Percentiles rank a stretch among this genome's conserved stretches.
Evolutionary conservation across 2,888 invertebrate species (phyloP).

Genomic region (Drosophila kokeensis): DNA sequence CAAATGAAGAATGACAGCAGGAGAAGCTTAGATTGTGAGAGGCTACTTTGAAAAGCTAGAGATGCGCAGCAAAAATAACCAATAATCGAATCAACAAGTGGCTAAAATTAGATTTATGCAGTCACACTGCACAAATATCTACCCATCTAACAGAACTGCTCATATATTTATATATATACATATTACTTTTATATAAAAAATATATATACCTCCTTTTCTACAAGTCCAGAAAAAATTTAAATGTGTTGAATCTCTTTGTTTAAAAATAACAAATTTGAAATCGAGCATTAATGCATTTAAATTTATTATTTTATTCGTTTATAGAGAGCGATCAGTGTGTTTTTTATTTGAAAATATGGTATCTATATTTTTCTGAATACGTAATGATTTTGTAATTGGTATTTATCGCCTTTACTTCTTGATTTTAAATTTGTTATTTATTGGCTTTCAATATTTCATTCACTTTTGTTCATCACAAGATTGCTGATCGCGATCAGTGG

Average conservation of each 20-base stretch:
- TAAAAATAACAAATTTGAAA: not conserved
- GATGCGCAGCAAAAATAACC: constrained; percentile 3
- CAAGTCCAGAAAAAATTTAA: not conserved
- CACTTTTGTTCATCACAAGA: not conserved
- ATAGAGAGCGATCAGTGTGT: not conserved
- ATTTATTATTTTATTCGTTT: no score
- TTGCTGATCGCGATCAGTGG: constrained; percentile 24
- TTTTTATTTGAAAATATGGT: not conserved
- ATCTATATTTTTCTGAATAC: not conserved
- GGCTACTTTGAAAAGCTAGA: not conserved
- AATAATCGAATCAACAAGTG: constrained; percentile 8
- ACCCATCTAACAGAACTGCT: not conserved
- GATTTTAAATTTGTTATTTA: not conserved
- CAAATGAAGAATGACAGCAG: constrained; percentile 61
- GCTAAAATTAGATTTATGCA: not conserved
- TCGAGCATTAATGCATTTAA: no score
- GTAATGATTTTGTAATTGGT: not conserved
- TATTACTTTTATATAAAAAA: not conserved
- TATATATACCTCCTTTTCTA: not conserved
- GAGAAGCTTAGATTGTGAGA: not conserved
- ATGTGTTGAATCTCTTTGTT: not conserved
- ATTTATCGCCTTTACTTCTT: accelerated
- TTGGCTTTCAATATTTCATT: no score
- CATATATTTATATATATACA: not conserved
- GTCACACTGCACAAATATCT: not conserved